Conservation (phyloP, 2,797 vertebrate species). For the Trachops cirrhosus region DNA sequence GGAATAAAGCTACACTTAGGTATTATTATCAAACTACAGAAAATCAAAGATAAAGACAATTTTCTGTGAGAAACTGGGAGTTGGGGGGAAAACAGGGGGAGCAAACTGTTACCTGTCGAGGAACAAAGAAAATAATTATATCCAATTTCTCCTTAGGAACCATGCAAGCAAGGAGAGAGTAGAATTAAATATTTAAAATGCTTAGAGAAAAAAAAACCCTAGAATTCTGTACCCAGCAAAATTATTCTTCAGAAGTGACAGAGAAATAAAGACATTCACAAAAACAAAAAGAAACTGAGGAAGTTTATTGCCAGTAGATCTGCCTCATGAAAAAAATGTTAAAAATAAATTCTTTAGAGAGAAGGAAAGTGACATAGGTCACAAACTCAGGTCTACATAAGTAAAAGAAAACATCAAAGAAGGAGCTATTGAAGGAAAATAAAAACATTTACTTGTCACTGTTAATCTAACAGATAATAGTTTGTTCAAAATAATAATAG, state of each 20-base stretch:
- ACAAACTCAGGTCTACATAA: background rate
- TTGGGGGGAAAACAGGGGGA: background rate
- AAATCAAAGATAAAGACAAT: background rate
- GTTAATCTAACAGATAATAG: background rate
- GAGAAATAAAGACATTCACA: background rate
- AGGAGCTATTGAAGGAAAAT: background rate
- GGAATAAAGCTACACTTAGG: background rate
- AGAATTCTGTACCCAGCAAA: background rate
- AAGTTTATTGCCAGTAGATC: background rate
- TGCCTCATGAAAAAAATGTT: background rate
- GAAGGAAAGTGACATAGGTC: background rate
- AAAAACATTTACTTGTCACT: background rate
- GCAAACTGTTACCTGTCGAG: background rate
- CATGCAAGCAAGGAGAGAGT: background rate
- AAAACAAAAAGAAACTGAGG: background rate
- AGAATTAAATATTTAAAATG: background rate
- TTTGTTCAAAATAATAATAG: background rate
- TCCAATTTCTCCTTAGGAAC: background rate
- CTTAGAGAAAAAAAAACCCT: background rate
- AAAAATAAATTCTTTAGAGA: background rate
- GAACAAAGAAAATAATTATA: background rate
- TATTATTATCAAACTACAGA: background rate
- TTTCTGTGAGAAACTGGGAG: background rate
- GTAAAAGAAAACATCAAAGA: background rate
- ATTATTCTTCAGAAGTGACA: background rate